phyloP scores from a whole-genome alignment of 2,888 invertebrate genomes.

The Stenoptilia bipunctidactyla region DNA sequence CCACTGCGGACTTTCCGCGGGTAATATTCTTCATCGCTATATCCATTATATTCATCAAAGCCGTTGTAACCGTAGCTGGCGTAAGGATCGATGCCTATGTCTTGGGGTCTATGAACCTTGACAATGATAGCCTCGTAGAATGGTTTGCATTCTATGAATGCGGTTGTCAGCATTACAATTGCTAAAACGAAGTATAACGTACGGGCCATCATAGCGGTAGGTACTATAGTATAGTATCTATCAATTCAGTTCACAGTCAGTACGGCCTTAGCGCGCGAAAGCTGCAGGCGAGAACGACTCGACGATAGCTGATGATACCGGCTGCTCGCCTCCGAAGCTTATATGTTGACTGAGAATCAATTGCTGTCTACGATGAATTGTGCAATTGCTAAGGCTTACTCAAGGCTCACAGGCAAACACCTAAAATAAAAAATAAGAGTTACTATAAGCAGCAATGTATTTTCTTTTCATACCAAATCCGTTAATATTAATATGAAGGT shows the following conservation, averaged over 20 bases:
- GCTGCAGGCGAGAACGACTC: constrained; percentile 49
- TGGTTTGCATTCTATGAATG: constrained; percentile 36
- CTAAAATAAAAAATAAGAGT: too few species aligned
- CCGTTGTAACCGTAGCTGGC: constrained; percentile 29
- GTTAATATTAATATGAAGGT: too few species aligned
- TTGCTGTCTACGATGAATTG: too few species aligned
- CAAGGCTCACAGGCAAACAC: constrained; percentile 63
- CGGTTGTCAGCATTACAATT: constrained; percentile 25
- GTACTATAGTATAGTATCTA: constrained; percentile 51
- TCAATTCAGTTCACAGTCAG: constrained; percentile 50
- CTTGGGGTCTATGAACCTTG: constrained; percentile 43
- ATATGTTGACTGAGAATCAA: constrained; percentile 68
- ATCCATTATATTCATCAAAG: constrained; percentile 20
- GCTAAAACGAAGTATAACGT: constrained; percentile 26
- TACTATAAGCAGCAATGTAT: too few species aligned
- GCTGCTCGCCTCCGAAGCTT: constrained; percentile 49
- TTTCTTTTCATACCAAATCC: too few species aligned
- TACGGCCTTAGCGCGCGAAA: constrained; percentile 52
- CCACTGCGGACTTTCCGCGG: constrained; percentile 34
- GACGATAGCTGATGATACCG: constrained; percentile 64
- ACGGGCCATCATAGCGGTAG: constrained; percentile 53
- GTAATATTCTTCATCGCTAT: constrained; percentile 23
- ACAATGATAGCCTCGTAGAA: constrained; percentile 60
- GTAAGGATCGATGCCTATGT: constrained; percentile 34
- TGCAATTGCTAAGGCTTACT: too few species aligned